phyloP scores from a whole-genome alignment of 2,888 invertebrate genomes.

The Chrysomela aeneicollis region DNA sequence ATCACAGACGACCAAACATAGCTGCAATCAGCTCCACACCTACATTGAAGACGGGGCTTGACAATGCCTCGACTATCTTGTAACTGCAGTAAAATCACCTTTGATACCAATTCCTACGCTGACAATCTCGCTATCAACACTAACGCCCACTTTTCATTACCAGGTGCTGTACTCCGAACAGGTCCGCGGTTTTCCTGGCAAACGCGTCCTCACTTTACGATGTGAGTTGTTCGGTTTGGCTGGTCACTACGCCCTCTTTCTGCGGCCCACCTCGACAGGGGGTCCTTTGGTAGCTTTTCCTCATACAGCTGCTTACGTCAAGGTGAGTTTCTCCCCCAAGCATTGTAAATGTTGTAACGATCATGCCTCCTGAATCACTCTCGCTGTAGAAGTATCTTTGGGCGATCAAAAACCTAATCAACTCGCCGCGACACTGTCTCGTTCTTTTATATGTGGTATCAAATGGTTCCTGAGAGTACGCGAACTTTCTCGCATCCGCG shows the following conservation, averaged over 20 bases:
- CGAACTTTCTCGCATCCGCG: too few relatives aligned
- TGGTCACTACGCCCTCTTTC: slow-evolving; percentile 79
- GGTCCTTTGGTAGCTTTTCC: slow-evolving; percentile 70
- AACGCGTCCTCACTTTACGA: slow-evolving; percentile 71
- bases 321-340: slow-evolving; percentile 68
- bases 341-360: too few relatives aligned
- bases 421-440: too few relatives aligned
- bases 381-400: too few relatives aligned
- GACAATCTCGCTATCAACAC: neutral
- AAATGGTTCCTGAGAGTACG: too few relatives aligned
- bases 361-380: too few relatives aligned
- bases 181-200: slow-evolving; percentile 76
- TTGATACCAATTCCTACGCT: neutral
- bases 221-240: slow-evolving; percentile 85
- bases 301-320: slow-evolving; percentile 73
- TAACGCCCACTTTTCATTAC: neutral
- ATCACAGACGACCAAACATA: too few relatives aligned
- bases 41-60: neutral
- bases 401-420: too few relatives aligned
- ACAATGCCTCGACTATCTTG: neutral
- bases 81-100: neutral
- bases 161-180: slow-evolving; percentile 81
- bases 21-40: neutral
- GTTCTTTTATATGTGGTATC: too few relatives aligned
- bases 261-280: slow-evolving; percentile 71